Evolutionary conservation across 2,797 vertebrate genomes (phyloP), one percentile per base, ranked within the genome.

Genomic region (Melanotaenia pygmaea): DNA sequence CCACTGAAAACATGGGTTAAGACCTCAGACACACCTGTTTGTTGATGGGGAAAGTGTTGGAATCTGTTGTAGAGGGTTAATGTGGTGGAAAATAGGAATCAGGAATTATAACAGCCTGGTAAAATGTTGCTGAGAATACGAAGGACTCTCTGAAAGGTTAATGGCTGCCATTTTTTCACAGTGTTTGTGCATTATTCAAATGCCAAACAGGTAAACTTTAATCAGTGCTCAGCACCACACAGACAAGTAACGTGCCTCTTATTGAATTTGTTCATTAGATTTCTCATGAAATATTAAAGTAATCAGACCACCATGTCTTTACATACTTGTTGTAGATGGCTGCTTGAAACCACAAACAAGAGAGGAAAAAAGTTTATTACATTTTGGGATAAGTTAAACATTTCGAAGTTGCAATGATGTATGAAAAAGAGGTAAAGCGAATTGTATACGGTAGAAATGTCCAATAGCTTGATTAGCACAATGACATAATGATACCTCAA

Each of bases 161-260:
- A 94, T 94, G 86, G 84, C 85, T 89, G 89, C 87, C 81, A 89
- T 94, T 94, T 92, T 85, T 89, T 74, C 76, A 70, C 88, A 85
- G 82, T 94, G 91, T 94, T 94, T 94, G 92, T 93, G 93, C 91
- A 94, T 95, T 95, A 94, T 91, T 93, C 88, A 95, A 95, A 95
- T 95, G 94, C 91, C 93, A 95, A 94, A 92, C 92, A 91, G 85
- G 83, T 82, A 85, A 92, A 92, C 90, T 92, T 93, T 94, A 95
- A 95, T 95, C 94, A 95, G 83, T 66, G 47, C 90, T 91, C 73
- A 76, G 88, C 32, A 74, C 76, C 59, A 69, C 88, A 77, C 84
- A 92, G 82, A 83, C 47, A 73, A 85, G 83, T 92, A 88, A 88
- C 74, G 72, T 82, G 84, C 85, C 84, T 86, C 74, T 87, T 85